phyloP scores from a whole-genome alignment of 2,888 invertebrate species.

The Abscondita cerata region DNA sequence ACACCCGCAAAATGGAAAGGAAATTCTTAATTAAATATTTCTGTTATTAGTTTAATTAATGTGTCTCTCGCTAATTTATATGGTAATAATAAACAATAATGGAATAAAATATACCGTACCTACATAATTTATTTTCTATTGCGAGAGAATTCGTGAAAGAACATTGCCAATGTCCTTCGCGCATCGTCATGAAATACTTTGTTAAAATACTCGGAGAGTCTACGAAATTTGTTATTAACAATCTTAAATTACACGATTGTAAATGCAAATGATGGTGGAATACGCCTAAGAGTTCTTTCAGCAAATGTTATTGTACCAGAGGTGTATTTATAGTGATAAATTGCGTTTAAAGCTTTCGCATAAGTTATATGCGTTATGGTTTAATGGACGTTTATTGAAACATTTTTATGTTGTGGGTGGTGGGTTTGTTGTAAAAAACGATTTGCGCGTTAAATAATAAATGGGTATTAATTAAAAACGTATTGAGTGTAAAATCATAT shows the following conservation, averaged over 20 bases:
- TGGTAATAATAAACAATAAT: neutral
- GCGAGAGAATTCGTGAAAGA: constrained; percentile 12
- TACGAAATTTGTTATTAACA: too few species aligned
- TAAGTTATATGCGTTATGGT: too few species aligned
- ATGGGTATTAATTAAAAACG: constrained; percentile 17
- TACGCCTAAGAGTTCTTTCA: too few species aligned
- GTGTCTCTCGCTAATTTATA: constrained; percentile 1
- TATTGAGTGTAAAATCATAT: constrained; percentile 8
- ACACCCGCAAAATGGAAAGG: neutral
- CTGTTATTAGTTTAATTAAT: constrained; percentile 4
- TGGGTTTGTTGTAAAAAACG: too few species aligned
- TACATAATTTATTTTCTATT: constrained; percentile 9
- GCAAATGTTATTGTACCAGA: too few species aligned
- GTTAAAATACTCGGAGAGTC: neutral
- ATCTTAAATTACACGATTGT: too few species aligned
- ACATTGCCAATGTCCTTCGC: constrained; percentile 4
- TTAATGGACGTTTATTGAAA: too few species aligned
- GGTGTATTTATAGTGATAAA: too few species aligned
- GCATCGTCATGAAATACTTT: constrained; percentile 3
- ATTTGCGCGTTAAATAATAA: neutral
- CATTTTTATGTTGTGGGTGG: too few species aligned
- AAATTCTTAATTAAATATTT: constrained; percentile 1
- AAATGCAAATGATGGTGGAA: too few species aligned
- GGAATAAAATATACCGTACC: constrained; percentile 2
- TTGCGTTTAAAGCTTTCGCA: too few species aligned